Conservation (phyloP, 2,797 vertebrate species). For the Borostomias antarcticus region DNA sequence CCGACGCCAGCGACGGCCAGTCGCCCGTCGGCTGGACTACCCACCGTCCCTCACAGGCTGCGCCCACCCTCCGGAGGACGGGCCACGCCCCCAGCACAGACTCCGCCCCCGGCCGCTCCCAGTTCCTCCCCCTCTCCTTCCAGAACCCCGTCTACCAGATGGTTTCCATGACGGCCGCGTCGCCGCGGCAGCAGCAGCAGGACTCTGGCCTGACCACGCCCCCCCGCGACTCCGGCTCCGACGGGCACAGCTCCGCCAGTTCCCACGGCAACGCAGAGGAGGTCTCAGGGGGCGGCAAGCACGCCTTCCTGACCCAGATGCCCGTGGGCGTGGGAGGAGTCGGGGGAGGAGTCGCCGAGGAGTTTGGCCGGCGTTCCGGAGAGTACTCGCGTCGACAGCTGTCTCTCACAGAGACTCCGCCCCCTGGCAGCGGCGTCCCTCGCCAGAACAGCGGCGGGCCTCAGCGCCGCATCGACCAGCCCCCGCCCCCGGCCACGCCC, state of each 20-base stretch:
- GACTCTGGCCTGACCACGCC: conserved; percentile 64
- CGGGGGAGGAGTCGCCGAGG: conserved; percentile 76
- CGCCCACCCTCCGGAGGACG: conserved; percentile 71
- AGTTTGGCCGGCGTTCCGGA: conserved; percentile 82
- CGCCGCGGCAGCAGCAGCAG: conserved; percentile 58
- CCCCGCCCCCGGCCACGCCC: conserved; percentile 75
- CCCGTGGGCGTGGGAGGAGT: conserved; percentile 58
- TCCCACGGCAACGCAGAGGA: conserved; percentile 88
- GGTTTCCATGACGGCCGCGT: conserved; percentile 81
- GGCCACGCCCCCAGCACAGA: conserved; percentile 80
- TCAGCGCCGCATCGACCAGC: conserved; percentile 92
- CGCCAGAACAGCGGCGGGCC: conserved; percentile 90
- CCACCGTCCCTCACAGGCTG: conserved; percentile 71
- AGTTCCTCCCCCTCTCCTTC: conserved; percentile 90
- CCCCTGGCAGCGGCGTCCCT: conserved; percentile 66
- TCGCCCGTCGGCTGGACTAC: conserved; percentile 79
- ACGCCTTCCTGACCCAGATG: conserved; percentile 80
- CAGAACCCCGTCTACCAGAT: conserved; percentile 96
- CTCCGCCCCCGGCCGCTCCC: conserved; percentile 75
- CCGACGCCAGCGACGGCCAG: conserved; percentile 83
- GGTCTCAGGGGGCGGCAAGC: conserved; percentile 70
- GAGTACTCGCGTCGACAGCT: conserved; percentile 80
- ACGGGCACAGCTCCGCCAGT: conserved; percentile 85
- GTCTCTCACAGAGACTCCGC: conserved; percentile 70
- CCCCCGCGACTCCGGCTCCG: conserved; percentile 82